Evolutionary conservation across 2,888 invertebrate species (phyloP), one percentile per base, ranked within the genome.

Genomic region (Trissoscelio sp.): DNA sequence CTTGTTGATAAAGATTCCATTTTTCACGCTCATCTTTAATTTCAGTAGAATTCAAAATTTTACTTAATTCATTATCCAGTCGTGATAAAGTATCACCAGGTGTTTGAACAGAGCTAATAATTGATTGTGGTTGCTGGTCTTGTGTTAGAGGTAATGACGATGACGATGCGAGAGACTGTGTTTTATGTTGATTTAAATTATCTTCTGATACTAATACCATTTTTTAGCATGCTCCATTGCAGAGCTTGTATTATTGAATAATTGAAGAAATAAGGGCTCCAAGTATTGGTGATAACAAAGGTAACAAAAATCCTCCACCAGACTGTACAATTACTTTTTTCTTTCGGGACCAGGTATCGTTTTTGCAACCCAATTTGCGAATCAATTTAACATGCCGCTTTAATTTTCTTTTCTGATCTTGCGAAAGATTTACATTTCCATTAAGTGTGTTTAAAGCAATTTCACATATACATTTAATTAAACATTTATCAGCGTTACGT

Each of bases 1-100:
- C 75, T 14, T 72, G 53, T 62, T 74, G 22, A 60, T 81, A 83
- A 1, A 72, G 28, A 0, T 51, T 9, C 70, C 81, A 83, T 53
- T 81, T 81, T 55, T 81, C 79, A 18, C 48, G 12, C 9, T 82
- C 79, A 20, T 67, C 37, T 18, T 24, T 74, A 44, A 69, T 46
- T 0, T 44, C 28, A 3, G 31, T 11, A 31, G 75, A 66, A n/a
- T 81, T 44, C 20, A 81, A 73, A 66, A 81, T 81, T 9, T 51
- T 53, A 7, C 58, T 70, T 57, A 78, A 73, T 20, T 73, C 64
- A 0, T 24, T n/a, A 31, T 80, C 78, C 12, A 78, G 16, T 55
- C 74, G 46, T 3, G 11, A 44, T 22, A 70, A 11, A 3, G 16
- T 42, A 16, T 28, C 37, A 2, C 46, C 70, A 5, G 74, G 73